These are phyloP conservation scores for Euwallacea similis DNA, from an alignment of 1,140 invertebrate species.

Conservation along the genomic window DNA sequence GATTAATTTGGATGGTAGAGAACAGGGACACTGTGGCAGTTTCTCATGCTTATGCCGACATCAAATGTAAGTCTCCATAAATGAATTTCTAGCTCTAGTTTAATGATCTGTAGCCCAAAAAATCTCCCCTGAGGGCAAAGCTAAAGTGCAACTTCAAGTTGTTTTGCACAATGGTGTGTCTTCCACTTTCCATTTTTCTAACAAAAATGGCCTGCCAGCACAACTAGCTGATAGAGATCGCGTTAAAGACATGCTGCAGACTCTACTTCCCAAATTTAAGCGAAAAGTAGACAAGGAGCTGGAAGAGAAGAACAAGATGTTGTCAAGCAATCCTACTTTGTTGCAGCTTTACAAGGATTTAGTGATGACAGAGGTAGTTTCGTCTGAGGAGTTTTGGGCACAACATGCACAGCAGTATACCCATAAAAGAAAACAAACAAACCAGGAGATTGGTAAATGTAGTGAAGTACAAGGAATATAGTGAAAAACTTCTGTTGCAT, in stretches of 20 bases:
- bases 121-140: slow-evolving; percentile 97
- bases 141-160: slow-evolving; percentile 98
- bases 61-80: slow-evolving; percentile 76
- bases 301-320: slow-evolving; percentile 83
- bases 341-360: slow-evolving; percentile 89
- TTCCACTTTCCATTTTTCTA: slow-evolving; percentile 97
- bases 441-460: slow-evolving; percentile 77
- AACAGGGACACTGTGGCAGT: slow-evolving; percentile 88
- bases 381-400: slow-evolving; percentile 95
- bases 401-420: slow-evolving; percentile 80
- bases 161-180: slow-evolving; percentile 91
- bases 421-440: slow-evolving; percentile 68
- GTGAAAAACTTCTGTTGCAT: slow-evolving; percentile 38
- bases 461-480: slow-evolving; percentile 32
- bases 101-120: slow-evolving; percentile 80
- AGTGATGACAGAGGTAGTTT: slow-evolving; percentile 90
- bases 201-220: slow-evolving; percentile 76
- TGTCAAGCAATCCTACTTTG: slow-evolving; percentile 81
- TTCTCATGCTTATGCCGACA: slow-evolving; percentile 92
- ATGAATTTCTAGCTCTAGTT: neutral
- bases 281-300: slow-evolving; percentile 91
- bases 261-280: slow-evolving; percentile 93
- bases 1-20: slow-evolving; percentile 94
- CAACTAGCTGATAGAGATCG: slow-evolving; percentile 90
- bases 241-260: slow-evolving; percentile 90